A percentile compares a stretch with the other conserved stretches of the same genome.
phyloP scores from a whole-genome alignment of 2,113 vertebrate genomes.

The Trachemys scripta region DNA sequence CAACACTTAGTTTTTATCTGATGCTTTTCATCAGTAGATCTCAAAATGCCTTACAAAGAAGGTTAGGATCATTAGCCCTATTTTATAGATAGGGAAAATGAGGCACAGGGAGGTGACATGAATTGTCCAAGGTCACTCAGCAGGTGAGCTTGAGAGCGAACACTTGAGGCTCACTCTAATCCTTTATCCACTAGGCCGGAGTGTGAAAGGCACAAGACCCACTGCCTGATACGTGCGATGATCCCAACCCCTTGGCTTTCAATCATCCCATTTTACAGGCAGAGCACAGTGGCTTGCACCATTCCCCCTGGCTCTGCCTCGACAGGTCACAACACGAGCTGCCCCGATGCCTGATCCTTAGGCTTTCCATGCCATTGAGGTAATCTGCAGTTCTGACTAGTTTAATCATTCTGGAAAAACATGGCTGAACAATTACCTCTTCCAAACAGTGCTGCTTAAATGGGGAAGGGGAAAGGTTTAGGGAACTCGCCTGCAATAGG shows the following conservation, averaged over 20 bases:
- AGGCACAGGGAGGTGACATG: background rate
- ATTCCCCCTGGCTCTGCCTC: background rate
- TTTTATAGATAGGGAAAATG: background rate
- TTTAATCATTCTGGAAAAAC: background rate
- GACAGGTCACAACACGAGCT: background rate
- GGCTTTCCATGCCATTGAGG: background rate
- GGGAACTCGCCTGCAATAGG: too few species aligned
- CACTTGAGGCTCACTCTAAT: background rate
- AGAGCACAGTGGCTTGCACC: accelerated
- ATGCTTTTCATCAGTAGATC: background rate
- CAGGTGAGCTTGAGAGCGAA: background rate
- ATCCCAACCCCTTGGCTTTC: background rate
- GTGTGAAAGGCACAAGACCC: too few species aligned
- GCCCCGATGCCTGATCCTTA: background rate
- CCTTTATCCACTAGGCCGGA: background rate
- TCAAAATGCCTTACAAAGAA: background rate
- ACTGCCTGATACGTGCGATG: background rate
- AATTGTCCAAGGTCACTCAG: background rate
- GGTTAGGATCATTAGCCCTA: background rate
- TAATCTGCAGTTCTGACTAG: background rate
- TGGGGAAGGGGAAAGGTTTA: background rate
- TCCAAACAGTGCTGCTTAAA: background rate
- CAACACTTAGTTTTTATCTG: background rate
- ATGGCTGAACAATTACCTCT: background rate
- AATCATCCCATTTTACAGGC: accelerated